Evolutionary conservation across 92 coral and sea anemone genomes (phyloP).

Genomic region (Epizoanthus fatuus): DNA sequence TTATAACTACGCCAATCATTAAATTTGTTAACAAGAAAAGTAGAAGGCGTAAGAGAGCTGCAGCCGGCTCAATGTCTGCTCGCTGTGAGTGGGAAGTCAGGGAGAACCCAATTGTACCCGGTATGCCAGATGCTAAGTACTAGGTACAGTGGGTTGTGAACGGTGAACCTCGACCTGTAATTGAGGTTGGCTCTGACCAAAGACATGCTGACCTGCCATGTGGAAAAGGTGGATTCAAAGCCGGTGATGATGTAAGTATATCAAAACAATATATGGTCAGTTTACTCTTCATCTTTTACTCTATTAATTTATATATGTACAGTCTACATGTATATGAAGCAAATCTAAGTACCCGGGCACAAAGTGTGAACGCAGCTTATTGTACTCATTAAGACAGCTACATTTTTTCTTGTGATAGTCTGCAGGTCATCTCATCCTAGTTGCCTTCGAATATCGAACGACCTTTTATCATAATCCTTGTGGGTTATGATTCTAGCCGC

Average conservation of each 20-base stretch:
- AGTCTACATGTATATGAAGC: too few relatives aligned
- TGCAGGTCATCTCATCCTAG: too few relatives aligned
- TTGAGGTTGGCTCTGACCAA: background rate
- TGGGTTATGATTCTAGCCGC: too few relatives aligned
- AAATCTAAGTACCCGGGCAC: too few relatives aligned
- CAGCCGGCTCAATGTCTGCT: slow-evolving; percentile 9
- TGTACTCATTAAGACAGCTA: too few relatives aligned
- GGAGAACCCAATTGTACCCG: slow-evolving; percentile 16
- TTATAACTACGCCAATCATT: slow-evolving; percentile 15
- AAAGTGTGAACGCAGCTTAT: too few relatives aligned
- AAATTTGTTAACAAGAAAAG: background rate
- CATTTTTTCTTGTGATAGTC: too few relatives aligned
- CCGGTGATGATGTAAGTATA: slow-evolving; percentile 34
- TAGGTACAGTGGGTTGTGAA: slow-evolving; percentile 30
- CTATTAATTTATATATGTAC: too few relatives aligned
- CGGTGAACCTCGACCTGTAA: background rate
- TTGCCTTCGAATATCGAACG: too few relatives aligned
- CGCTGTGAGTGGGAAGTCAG: slow-evolving; percentile 18
- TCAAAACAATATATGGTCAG: too few relatives aligned
- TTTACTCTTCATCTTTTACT: too few relatives aligned
- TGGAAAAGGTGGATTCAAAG: slow-evolving; percentile 9
- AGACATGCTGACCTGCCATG: slow-evolving; percentile 6
- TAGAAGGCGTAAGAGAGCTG: slow-evolving; percentile 2
- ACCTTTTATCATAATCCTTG: too few relatives aligned
- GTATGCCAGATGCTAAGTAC: slow-evolving; percentile 5